These are phyloP conservation scores for Eubasilissa regina DNA, from an alignment of 1,140 invertebrate genomes.

Conservation along the genomic window DNA sequence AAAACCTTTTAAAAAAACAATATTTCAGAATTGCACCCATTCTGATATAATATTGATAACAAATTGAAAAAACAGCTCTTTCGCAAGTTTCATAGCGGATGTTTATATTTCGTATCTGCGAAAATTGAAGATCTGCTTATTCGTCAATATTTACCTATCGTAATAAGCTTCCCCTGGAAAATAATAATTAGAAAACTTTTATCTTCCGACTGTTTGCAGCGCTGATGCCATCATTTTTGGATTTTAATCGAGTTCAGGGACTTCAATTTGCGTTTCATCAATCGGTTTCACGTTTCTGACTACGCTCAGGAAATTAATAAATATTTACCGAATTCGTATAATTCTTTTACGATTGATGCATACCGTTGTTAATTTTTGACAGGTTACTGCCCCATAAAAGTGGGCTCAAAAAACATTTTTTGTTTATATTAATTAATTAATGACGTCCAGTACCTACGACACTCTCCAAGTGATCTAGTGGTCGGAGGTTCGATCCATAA, in stretches of 20 bases:
- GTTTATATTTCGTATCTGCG: neutral
- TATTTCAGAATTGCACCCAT: no score
- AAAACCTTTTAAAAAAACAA: no score
- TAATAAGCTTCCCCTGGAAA: neutral
- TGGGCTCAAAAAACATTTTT: no score
- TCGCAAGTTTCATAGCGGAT: neutral
- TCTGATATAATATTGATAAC: neutral
- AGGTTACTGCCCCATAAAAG: no score
- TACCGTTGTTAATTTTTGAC: no score
- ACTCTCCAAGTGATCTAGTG: no score
- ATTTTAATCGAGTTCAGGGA: neutral
- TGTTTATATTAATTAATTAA: no score
- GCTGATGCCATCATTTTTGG: neutral
- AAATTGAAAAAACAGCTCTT: neutral
- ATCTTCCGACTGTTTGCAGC: neutral
- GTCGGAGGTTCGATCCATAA: no score
- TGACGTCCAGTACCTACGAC: no score
- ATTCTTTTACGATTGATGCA: no score
- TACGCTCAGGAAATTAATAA: neutral
- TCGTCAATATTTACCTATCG: conserved; percentile 16
- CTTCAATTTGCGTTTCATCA: no score
- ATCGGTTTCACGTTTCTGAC: neutral
- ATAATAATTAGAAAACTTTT: conserved; percentile 18
- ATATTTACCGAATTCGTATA: no score
- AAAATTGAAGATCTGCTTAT: neutral